Base-by-base conservation (phyloP, 2,797 vertebrate species). In the Okamejei kenojei region DNA sequence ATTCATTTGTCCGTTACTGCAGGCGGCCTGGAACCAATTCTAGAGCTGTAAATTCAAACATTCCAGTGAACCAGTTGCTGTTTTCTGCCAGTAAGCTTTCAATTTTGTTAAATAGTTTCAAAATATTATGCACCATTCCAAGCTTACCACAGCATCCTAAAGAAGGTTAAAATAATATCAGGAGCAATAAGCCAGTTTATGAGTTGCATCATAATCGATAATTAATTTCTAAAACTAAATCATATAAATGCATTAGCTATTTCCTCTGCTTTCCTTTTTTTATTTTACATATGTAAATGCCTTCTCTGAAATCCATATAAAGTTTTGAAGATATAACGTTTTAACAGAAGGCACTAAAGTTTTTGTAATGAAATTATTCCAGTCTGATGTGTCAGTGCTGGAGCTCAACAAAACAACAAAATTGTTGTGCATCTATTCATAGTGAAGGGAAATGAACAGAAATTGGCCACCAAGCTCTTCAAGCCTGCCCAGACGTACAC, bases 311-410 rank as follows among this genome's bases (percentile, higher is more conserved):
- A 54, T 54, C 11, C 68, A 7, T 35, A 26, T 23, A 4, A 26
- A n/a, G 5, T 38, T 68, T 26, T 92, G 21, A 29, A n/a, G 26
- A 29, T 29, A 38, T 35, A 21, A 74, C 38, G 74, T 38, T 38
- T 91, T 19, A 91, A 38, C 23, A 74, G 26, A 54, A 29, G 29
- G 58, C 71, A 15, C 65, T 15, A n/a, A 1, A 84, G 54, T 26
- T 38, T 73, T 23, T 90, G 6, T 63, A 86, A 92, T 92, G 35
- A 54, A 29, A 92, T 92, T 19, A 13, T 92, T 92, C 38, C 90
- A 76, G 7, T 76, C 38, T 54, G 2, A 29, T 26, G 68, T 54
- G 23, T 54, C 45, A 54, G 45, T 6, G 45, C 45, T 54, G 45
- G 45, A 54, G 45, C 45, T 92, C 26, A 71, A 76, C 13, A 29